Evolutionary conservation across 92 coral and sea anemone genomes (phyloP), one percentile per base, ranked within the genome.

Genomic region (Montipora capitata): DNA sequence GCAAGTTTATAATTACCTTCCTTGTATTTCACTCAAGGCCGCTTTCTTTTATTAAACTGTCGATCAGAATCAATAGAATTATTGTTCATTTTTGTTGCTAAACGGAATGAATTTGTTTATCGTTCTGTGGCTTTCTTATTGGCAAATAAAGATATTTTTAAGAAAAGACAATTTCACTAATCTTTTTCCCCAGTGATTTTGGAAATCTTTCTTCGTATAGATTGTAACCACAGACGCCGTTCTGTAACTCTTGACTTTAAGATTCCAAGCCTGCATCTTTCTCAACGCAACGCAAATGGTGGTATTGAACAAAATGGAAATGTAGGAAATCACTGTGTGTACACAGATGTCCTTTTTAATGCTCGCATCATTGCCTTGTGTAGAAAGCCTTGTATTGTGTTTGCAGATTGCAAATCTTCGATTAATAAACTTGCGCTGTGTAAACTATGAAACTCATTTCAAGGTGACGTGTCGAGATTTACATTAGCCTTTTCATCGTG

Each of bases 341-440:
- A 61, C 87, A 72, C 87, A 83, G 78, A 40, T 73, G 87, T 68
- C 77, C 85, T 76, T 80, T 79, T 80, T 80, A 49, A 80, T 27
- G 84, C 76, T 68, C 42, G 40, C 76, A 66, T 17, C 45, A 44
- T 48, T 54, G 77, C 68, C 51, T 70, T 63, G 44, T 43, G 58
- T 80, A 48, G 38, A 68, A 39, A 20, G 75, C 65, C 68, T 69
- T 54, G 65, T 69, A 81, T 69, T 81, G 16, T 81, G 85, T 80
- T 80, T 68, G 76, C 41, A 80, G 57, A 80, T 63, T 80, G 57
- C 52, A 80, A 80, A 80, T 80, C 77, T 83, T 65, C 87, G 87
- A 83, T 61, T 72, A 72, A 72, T 62, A 83, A 83, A 72, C 71
- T 83, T 72, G 79, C 79, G 43, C 45, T 72, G 87, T 72, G 79